Evolutionary conservation across 2,797 vertebrate genomes (phyloP).

Genomic region (Heliangelus exortis): DNA sequence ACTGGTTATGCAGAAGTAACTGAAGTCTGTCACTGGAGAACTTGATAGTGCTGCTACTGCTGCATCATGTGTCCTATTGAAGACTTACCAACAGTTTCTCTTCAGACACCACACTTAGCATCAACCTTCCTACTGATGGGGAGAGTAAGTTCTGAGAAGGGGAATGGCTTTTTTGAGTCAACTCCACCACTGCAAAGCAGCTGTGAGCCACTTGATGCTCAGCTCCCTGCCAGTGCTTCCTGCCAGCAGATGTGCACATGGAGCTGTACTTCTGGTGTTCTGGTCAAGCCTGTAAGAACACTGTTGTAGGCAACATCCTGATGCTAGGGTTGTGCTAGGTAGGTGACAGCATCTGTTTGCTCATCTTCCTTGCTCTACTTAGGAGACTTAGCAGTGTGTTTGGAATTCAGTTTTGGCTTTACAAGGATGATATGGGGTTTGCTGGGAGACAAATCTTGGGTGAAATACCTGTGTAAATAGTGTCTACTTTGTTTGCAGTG

Average conservation of each 20-base stretch:
- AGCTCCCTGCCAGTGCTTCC: background rate
- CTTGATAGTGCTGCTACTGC: background rate
- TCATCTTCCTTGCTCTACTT: background rate
- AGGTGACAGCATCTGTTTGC: background rate
- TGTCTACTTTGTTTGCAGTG: constrained; percentile 76
- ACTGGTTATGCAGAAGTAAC: background rate
- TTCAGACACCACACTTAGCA: background rate
- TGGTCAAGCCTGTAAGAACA: background rate
- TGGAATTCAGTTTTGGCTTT: background rate
- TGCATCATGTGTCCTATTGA: background rate
- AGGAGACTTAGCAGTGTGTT: background rate
- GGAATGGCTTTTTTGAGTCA: background rate
- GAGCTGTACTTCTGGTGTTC: background rate
- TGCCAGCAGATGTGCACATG: background rate
- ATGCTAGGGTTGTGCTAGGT: background rate
- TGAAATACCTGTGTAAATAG: background rate
- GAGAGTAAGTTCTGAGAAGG: constrained; percentile 11
- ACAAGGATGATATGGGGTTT: background rate
- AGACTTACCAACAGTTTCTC: background rate
- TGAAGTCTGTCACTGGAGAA: background rate
- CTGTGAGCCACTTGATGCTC: background rate
- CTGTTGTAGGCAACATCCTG: background rate
- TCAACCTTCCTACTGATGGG: background rate
- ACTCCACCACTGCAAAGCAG: background rate
- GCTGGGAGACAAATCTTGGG: background rate